Evolutionary conservation across 2,888 invertebrate species (phyloP), one percentile per base, ranked within the genome.

Genomic region (Eupithecia tripunctaria): DNA sequence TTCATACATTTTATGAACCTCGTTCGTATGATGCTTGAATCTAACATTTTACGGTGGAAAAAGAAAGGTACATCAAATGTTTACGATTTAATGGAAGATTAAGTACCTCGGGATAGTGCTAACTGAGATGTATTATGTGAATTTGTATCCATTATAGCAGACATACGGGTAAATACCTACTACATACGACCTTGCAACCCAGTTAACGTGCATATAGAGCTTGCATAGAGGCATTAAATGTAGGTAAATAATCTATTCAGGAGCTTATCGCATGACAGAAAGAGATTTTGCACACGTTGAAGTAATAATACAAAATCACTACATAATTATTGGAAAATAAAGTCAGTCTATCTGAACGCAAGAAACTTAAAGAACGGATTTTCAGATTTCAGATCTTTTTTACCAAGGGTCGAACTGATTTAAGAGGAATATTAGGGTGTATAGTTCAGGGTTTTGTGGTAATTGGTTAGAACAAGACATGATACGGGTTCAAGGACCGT

Each of bases 31-130:
- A 71, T 21, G 21, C 38, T 36, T 14, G 38, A 65, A 56, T 62
- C 64, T n/a, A 64, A 64, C 41, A 64, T 73, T 75, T 71, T 69
- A 76, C 74, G 56, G 72, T 62, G 51, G 59, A 67, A 74, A 76
- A 74, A 67, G 60, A 72, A 72, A 60, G 60, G 21, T 56, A 64
- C 64, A 72, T 67, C 67, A 51, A 70, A 71, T 43, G 70, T 77
- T 79, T 79, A 76, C 75, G 75, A 75, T 73, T 68, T 75, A 74
- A 75, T 77, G 79, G 65, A 76, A 73, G 68, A 74, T 72, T 78
- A 67, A 79, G 60, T 71, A 70, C 68, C 70, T 70, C n/a, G 29
- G 66, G 62, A 66, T 63, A 75, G 51, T 59, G 65, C 41, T 73
- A 75, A 76, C 75, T 66, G 72, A 68, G 71, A 78, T 69, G 43